Evolutionary conservation across 2,113 vertebrate species (phyloP), one percentile per base, ranked within the genome.

Genomic region (Eurystomus gularis): DNA sequence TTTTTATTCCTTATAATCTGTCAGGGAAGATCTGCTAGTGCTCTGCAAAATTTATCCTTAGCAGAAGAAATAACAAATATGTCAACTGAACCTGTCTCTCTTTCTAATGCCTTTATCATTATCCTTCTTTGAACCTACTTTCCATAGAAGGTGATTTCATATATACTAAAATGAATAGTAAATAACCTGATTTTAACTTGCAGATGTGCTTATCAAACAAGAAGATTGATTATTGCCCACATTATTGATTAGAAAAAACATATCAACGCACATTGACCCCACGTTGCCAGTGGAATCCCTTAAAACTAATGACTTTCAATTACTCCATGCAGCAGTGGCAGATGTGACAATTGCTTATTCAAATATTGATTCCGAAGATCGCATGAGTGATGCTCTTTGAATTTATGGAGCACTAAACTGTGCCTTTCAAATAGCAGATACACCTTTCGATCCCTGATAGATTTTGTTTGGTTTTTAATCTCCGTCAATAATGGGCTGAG

Each of bases 261-360:
- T 52, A 93, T 89, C 92, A 85, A 61, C 76, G 57, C 40, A 54
- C 49, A 92, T 49, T 29, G 49, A 94, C 49, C 54, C 75, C 39
- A 6, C 0, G 0, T 35, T 94, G 71, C 68, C 91, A 75, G 37
- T 91, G 66, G 44, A 89, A 89, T 40, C 81, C 82, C 70, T 89
- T 84, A 87, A 94, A 96, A 91, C 15, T 54, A 95, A 95, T 72
- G 86, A 87, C 72, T 94, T 96, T 72, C 61, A 94, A 91, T 92
- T 93, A 89, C 28, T 93, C 86, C 61, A 19, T 75, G 70, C 73
- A 76, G 57, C 66, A 94, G 71, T 87, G 90, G 90, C 95, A 96
- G 94, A 95, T 91, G 83, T 96, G 92, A 87, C 92, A 95, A 94
- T 57, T 94, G 72, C 77, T 94, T 87, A 93, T 91, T 87, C 91